phyloP scores from a whole-genome alignment of 2,888 invertebrate species.

The Cybosia mesomella region DNA sequence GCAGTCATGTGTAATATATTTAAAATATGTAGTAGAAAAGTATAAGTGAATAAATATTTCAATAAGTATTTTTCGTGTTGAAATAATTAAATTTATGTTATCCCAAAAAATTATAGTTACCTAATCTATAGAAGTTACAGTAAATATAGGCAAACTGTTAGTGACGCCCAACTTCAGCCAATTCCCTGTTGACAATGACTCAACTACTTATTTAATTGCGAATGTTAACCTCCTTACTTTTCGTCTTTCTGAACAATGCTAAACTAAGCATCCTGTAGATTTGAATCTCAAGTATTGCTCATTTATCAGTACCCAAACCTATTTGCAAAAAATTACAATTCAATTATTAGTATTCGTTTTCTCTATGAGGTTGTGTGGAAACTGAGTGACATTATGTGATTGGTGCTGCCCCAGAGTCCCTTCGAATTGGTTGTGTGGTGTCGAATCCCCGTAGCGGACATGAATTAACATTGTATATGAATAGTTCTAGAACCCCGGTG shows the following conservation, averaged over 20 bases:
- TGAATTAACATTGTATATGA: conserved; percentile 67
- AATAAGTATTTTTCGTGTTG: too few species aligned
- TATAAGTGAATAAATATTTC: too few species aligned
- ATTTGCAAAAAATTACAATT: conserved; percentile 12
- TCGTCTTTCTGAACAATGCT: not conserved
- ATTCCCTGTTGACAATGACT: not conserved
- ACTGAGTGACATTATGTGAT: conserved; percentile 80
- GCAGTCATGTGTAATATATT: too few species aligned
- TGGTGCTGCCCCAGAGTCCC: conserved; percentile 85
- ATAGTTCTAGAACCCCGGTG: conserved; percentile 70
- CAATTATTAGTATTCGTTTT: conserved; percentile 28
- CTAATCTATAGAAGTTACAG: not conserved
- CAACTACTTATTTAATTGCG: not conserved
- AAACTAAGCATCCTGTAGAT: conserved; percentile 32
- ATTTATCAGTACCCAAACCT: conserved; percentile 29
- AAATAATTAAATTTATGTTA: too few species aligned
- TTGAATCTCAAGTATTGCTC: conserved; percentile 38
- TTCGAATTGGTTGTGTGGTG: conserved; percentile 79
- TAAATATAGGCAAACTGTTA: not conserved
- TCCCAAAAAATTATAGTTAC: too few species aligned
- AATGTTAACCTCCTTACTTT: conserved; percentile 21
- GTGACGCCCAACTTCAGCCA: not conserved
- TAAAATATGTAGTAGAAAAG: too few species aligned
- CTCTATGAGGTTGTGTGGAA: conserved; percentile 81
- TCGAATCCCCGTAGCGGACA: conserved; percentile 73